These are phyloP conservation scores for Heterodera schachtii DNA, from an alignment of 1,140 invertebrate genomes.

Conservation along the genomic window DNA sequence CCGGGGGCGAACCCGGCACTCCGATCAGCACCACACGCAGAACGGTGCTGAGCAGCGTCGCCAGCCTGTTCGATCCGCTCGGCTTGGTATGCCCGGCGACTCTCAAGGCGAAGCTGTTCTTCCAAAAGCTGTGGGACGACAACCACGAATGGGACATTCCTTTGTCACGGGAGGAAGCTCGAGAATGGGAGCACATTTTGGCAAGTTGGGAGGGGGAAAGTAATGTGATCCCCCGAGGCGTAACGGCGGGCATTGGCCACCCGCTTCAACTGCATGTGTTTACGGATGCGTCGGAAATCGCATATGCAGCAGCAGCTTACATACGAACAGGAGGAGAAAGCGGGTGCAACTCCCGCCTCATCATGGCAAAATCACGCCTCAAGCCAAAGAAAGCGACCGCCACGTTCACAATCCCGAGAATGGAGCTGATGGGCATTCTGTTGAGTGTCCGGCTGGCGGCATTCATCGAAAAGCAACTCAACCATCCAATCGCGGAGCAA, in stretches of 20 bases:
- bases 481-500: background rate
- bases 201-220: background rate
- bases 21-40: background rate
- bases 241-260: background rate
- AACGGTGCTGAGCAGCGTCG: background rate
- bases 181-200: background rate
- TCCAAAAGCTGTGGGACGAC: slow-evolving; percentile 26
- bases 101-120: slow-evolving; percentile 14
- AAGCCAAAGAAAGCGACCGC: background rate
- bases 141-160: slow-evolving; percentile 4
- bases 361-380: background rate
- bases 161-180: background rate
- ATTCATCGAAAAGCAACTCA: slow-evolving; percentile 8
- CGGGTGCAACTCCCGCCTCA: background rate
- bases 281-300: slow-evolving; percentile 13
- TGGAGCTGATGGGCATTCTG: slow-evolving; percentile 2
- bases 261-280: slow-evolving; percentile 8
- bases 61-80: slow-evolving; percentile 18
- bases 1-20: background rate
- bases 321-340: background rate
- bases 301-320: slow-evolving; percentile 7
- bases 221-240: background rate
- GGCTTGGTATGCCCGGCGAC: slow-evolving; percentile 4
- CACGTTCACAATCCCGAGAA: slow-evolving; percentile 1
- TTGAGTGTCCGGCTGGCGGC: background rate